Evolutionary conservation across 2,797 vertebrate genomes (phyloP).

Genomic region (Pseudochirops corinnae): DNA sequence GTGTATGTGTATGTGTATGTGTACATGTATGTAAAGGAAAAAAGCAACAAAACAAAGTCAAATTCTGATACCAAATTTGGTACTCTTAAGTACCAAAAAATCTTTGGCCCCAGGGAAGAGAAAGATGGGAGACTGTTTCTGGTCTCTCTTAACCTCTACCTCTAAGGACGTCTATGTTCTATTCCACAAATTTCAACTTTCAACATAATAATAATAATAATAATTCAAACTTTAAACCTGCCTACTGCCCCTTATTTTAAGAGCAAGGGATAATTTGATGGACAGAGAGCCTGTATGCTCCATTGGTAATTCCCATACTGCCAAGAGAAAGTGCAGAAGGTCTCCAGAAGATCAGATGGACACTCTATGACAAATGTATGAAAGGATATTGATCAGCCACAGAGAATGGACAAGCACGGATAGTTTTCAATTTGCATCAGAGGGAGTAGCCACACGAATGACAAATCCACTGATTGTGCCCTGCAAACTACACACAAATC

Average conservation of each 20-base stretch:
- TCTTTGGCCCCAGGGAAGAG: neutral
- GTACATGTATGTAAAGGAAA: neutral
- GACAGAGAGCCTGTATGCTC: neutral
- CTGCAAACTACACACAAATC: slow-evolving; percentile 22
- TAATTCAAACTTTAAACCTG: neutral
- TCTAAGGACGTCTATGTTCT: neutral
- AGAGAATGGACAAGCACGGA: neutral
- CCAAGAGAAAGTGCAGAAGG: neutral
- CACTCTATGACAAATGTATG: neutral
- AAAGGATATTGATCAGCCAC: neutral
- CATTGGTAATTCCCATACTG: neutral
- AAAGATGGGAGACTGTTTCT: neutral
- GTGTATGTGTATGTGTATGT: too few species aligned
- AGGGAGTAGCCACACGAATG: neutral
- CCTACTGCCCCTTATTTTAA: slow-evolving; percentile 32
- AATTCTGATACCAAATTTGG: neutral
- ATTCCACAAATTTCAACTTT: slow-evolving; percentile 40
- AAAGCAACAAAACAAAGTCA: neutral
- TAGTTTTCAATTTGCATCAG: neutral
- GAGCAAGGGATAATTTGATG: slow-evolving; percentile 38
- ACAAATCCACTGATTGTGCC: neutral
- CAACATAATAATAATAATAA: slow-evolving; percentile 48
- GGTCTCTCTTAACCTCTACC: neutral
- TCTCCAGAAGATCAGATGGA: neutral
- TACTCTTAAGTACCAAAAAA: neutral